phyloP scores from a whole-genome alignment of 2,888 invertebrate genomes.

The Drosophila dives region DNA sequence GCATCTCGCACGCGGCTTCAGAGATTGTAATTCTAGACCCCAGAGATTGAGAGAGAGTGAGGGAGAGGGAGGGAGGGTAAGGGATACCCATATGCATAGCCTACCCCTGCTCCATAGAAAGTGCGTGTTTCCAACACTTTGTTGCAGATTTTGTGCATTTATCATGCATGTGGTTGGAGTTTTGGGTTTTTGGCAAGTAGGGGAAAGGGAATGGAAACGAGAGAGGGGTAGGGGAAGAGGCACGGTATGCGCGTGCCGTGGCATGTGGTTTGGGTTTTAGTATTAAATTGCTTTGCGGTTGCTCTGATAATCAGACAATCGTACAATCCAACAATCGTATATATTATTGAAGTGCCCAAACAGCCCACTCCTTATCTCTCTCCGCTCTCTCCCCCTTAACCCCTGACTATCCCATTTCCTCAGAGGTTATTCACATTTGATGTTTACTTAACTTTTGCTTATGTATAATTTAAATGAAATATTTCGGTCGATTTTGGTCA shows the following conservation, averaged over 20 bases:
- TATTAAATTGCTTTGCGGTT: constrained; percentile 81
- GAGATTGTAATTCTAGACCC: constrained; percentile 64
- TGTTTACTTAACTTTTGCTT: constrained; percentile 47
- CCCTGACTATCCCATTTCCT: not conserved
- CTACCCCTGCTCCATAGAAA: constrained; percentile 38
- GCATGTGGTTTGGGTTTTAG: constrained; percentile 79
- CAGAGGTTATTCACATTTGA: constrained; percentile 31
- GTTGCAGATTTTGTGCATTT: constrained; percentile 83
- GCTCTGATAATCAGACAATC: constrained; percentile 74
- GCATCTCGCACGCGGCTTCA: constrained; percentile 34
- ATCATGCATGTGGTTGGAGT: constrained; percentile 65
- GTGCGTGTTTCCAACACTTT: constrained; percentile 83
- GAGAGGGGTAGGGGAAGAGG: constrained; percentile 13
- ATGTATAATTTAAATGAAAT: constrained; percentile 75
- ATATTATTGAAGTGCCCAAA: constrained; percentile 66
- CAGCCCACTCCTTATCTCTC: not conserved
- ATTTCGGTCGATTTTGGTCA: constrained; percentile 53
- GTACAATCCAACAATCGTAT: constrained; percentile 63
- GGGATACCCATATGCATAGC: not conserved
- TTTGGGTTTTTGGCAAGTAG: constrained; percentile 6
- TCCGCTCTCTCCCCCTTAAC: not conserved
- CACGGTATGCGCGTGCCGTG: constrained; percentile 66
- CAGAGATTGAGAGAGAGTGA: constrained; percentile 2
- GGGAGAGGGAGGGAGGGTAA: not conserved
- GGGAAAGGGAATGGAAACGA: not conserved